Base-by-base conservation (phyloP, 2,797 vertebrate species). In the Glossophaga mutica region DNA sequence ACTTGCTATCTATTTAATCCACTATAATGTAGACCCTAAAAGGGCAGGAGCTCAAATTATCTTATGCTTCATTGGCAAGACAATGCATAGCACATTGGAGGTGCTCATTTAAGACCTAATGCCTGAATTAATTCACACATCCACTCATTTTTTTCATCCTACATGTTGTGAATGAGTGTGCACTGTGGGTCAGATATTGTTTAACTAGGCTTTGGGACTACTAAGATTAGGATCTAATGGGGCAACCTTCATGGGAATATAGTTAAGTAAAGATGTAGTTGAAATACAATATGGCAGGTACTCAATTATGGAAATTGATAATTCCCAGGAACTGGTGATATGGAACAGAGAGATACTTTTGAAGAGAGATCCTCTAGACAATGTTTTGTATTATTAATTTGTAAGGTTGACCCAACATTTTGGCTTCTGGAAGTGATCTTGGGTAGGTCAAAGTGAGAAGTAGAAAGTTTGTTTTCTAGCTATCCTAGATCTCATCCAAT, bases 361-460 rank as follows among this genome's bases (percentile, higher is more conserved):
- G 24, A 92, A 24, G 42, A 87, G 32, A 2, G 34, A 11, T 93
- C 32, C 55, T 71, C 48, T 73, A 84, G 5, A 67, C 3, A 46
- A 12, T 2, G 37, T 2, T 55, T 85, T 73, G n/a, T 12, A 34
- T 81, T 55, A 19, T 24, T 59, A n/a, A n/a, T 55, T 55, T 55
- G 3, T 50, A 59, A 77, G 39, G n/a, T 14, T 29, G 1, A 92
- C 19, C 8, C 8, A 42, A 70, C 0, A 44, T 65, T 92, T 55
- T 79, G 44, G 44, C 67, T 95, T 94, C 57, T 94, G 71, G n/a
- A 91, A 86, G 18, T 93, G 71, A 90, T 57, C 24, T 48, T 85
- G 44, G 2, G 9, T 68, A 86, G 22, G 16, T 89, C 18, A 89
- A 46, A 86, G 24, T 62, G 34, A 93, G 18, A 67, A 21, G 52